Base-by-base conservation (phyloP, 2,797 vertebrate genomes). In the Syngnathus rostellatus region DNA sequence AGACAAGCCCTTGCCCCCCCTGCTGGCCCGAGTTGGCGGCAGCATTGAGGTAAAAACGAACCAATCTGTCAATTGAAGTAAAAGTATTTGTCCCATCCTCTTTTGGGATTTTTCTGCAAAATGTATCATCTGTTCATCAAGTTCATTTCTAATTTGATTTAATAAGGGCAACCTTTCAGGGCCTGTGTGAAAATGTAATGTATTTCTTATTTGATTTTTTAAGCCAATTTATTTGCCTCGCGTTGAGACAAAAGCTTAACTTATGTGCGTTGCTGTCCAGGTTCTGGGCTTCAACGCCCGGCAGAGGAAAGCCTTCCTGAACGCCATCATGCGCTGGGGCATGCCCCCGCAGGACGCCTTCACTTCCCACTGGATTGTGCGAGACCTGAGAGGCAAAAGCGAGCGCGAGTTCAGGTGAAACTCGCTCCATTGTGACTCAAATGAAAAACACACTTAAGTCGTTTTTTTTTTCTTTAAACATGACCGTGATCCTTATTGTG, bases 301-400 rank as follows among this genome's bases (percentile, higher is more conserved):
- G 0, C 97, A 99, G 87, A 91, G 97, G 77, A 99, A 99, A 79
- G 97, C 97, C 0, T 99, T 99, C 84, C 87, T 99, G 62, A 99
- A 98, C 0, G 97, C 97, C 69, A 98, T 99, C 86, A 99, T 99
- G 97, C 94, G 97, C 72, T 99, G 96, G 96, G 97, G 97, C 11
- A 99, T 99, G 97, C 97, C 97, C 0, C 97, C 97, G 8, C 97
- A 99, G 87, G 97, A 99, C 0, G 97, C 97, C 66, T 99, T 99
- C 91, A 98, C 97, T 88, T 99, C 97, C 14, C 95, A 99, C 66
- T 99, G 97, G 97, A 92, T 99, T 73, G 97, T 98, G 51, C 85
- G 97, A 51, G 97, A 99, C 79, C 92, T 99, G 64, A 90, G 95
- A 1, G 97, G 97, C 41, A 99, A 99, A 85, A 99, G 93, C 0